Evolutionary conservation across 2,113 vertebrate species (phyloP).

Genomic region (Ammodytes dubius): DNA sequence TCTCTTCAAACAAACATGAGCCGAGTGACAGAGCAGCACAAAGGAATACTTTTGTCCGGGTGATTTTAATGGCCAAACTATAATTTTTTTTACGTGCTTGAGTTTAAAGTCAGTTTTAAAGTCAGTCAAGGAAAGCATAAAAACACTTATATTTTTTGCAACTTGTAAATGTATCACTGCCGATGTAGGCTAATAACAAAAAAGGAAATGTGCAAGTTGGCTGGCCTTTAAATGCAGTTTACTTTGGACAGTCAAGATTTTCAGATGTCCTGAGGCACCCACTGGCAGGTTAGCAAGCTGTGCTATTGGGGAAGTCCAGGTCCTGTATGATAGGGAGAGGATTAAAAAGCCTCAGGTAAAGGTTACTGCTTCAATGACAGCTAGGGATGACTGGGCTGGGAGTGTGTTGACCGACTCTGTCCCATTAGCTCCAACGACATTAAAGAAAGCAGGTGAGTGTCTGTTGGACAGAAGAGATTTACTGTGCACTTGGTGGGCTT

Average conservation of each 20-base stretch:
- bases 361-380: conserved; percentile 69
- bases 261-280: conserved; percentile 61
- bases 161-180: conserved; percentile 10
- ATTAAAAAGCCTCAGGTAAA: conserved; percentile 74
- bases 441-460: conserved; percentile 52
- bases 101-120: conserved; percentile 19
- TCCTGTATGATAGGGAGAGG: conserved; percentile 62
- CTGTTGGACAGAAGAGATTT: conserved; percentile 40
- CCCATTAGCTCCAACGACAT: conserved; percentile 52
- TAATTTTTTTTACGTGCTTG: conserved; percentile 18
- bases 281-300: conserved; percentile 72
- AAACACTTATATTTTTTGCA: conserved; percentile 3
- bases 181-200: conserved; percentile 29
- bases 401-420: conserved; percentile 51
- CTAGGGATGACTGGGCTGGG: conserved; percentile 58
- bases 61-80: conserved; percentile 4
- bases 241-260: conserved; percentile 59
- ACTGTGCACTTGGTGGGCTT: conserved; percentile 10
- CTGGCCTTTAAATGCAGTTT: conserved; percentile 31
- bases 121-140: background rate
- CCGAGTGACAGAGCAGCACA: background rate
- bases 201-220: conserved; percentile 29
- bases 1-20: conserved; percentile 1
- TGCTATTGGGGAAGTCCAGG: conserved; percentile 66
- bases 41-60: background rate